Conservation (phyloP, 64 coral and sea anemone genomes). For the Dendrophyllia cribrosa region DNA sequence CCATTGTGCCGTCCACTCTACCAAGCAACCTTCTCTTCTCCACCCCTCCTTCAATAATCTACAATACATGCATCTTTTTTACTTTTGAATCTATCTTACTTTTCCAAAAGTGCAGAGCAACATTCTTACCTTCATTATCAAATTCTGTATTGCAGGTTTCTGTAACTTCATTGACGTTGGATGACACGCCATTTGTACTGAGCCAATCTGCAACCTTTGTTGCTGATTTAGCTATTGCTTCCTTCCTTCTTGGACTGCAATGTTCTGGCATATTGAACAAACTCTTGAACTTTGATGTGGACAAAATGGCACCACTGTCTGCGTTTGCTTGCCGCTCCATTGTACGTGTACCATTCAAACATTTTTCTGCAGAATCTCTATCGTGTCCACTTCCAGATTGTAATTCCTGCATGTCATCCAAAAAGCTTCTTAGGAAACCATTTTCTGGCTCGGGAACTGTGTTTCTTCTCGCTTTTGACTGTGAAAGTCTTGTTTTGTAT, state of each 20-base stretch:
- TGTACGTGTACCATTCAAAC: neutral
- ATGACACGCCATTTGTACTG: neutral
- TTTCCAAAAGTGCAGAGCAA: no score
- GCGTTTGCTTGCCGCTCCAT: neutral
- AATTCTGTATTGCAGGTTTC: neutral
- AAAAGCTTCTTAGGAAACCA: neutral
- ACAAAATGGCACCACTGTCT: neutral
- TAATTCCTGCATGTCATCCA: neutral
- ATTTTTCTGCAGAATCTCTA: neutral
- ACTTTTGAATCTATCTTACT: no score
- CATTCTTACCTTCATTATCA: neutral
- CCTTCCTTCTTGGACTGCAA: neutral
- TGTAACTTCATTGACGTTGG: neutral
- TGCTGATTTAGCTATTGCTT: slow-evolving; percentile 4
- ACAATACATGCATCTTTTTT: no score
- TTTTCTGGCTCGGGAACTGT: neutral
- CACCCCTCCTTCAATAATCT: no score
- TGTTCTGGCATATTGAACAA: neutral
- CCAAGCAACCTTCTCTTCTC: no score
- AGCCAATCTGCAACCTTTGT: slow-evolving; percentile 36
- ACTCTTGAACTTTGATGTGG: neutral
- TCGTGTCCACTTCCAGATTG: neutral
- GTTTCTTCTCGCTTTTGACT: neutral
- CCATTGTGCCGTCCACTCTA: no score
- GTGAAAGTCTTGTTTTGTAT: no score